Evolutionary conservation across 2,888 invertebrate genomes (phyloP).

Genomic region (Pharmacophagus antenor): DNA sequence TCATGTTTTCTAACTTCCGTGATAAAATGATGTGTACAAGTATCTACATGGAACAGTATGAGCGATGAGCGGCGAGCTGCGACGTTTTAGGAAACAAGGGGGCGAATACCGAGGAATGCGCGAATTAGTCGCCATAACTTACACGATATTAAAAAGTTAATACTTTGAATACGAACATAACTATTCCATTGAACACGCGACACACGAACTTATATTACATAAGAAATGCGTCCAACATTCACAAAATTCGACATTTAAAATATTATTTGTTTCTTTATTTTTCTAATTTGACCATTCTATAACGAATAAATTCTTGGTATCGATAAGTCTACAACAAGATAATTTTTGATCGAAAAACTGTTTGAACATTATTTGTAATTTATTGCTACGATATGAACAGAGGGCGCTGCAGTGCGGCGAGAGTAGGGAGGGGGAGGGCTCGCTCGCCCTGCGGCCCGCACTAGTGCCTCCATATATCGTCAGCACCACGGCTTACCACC

Average conservation of each 20-base stretch:
- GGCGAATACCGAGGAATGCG: not conserved
- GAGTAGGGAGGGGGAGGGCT: not conserved
- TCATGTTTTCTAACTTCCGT: too few relatives aligned
- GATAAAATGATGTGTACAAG: too few relatives aligned
- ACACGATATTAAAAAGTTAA: not conserved
- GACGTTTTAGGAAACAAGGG: not conserved
- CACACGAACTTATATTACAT: not conserved
- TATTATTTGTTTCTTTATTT: slow-evolving; percentile 7
- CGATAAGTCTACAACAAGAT: slow-evolving; percentile 17
- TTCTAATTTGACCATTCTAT: slow-evolving; percentile 17
- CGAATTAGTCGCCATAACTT: not conserved
- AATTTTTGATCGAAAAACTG: slow-evolving; percentile 10
- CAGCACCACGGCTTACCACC: not conserved
- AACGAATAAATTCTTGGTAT: slow-evolving; percentile 25
- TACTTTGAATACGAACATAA: not conserved
- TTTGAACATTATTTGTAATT: slow-evolving; percentile 17
- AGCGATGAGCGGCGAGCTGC: not conserved
- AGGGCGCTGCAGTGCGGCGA: not conserved
- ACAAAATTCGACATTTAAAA: not conserved
- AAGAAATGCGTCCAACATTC: slow-evolving; percentile 9
- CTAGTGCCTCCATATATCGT: too few relatives aligned
- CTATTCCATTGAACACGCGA: not conserved
- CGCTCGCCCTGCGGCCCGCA: not conserved
- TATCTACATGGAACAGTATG: not conserved
- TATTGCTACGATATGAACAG: slow-evolving; percentile 3